Percentiles rank a stretch among this genome's conserved stretches.
Conservation (phyloP, 2,113 vertebrate species). For the Saimiri boliviensis region DNA sequence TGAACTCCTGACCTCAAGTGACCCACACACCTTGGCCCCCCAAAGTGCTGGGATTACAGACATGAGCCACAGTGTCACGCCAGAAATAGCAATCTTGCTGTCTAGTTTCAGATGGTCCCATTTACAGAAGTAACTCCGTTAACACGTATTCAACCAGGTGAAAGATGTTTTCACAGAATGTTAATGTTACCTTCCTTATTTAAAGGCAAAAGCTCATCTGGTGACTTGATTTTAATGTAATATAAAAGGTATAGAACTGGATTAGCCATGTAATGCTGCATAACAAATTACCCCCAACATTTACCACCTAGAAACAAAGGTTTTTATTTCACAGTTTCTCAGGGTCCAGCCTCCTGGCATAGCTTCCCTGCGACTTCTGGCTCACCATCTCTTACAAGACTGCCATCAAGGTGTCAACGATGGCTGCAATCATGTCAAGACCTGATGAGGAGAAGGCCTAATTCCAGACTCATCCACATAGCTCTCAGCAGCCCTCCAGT, state of each 20-base stretch:
- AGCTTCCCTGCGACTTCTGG: neutral
- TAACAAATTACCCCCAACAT: neutral
- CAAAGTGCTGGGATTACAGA: no score
- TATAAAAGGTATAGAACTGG: neutral
- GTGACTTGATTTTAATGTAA: neutral
- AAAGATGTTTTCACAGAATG: constrained; percentile 5
- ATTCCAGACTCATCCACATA: neutral
- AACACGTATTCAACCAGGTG: neutral
- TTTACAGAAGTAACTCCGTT: neutral
- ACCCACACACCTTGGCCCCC: no score
- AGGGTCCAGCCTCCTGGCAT: neutral
- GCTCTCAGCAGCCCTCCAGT: neutral
- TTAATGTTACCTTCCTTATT: neutral
- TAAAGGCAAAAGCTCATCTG: neutral
- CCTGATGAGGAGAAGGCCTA: neutral
- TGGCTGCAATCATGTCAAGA: neutral
- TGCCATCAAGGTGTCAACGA: neutral
- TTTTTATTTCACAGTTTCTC: neutral
- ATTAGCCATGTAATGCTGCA: neutral
- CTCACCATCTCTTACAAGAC: neutral
- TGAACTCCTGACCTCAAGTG: no score
- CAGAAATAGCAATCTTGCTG: neutral
- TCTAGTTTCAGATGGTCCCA: neutral
- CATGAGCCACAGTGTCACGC: no score
- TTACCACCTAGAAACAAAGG: neutral